These are phyloP conservation scores for Rhinichthys osculus DNA, from an alignment of 2,797 vertebrate species.

Conservation along the genomic window DNA sequence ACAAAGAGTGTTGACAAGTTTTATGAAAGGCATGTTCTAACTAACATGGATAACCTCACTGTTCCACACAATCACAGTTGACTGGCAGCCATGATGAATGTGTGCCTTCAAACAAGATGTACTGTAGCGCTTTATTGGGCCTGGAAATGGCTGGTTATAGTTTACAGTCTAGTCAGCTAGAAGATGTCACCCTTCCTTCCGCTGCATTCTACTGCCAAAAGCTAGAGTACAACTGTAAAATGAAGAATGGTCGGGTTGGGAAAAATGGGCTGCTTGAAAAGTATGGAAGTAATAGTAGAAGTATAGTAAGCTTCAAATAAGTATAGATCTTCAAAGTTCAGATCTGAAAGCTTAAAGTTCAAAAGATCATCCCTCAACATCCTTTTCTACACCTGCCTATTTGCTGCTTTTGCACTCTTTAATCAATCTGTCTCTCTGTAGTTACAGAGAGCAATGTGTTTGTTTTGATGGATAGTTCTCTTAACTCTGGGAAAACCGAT, in stretches of 20 bases:
- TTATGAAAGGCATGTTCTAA: constrained; percentile 20
- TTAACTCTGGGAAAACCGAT: neutral
- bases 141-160: neutral
- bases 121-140: neutral
- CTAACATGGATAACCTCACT: neutral
- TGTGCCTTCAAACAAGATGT: neutral
- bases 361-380: constrained; percentile 12
- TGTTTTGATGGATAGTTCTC: constrained; percentile 16
- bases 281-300: neutral
- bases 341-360: neutral
- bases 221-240: neutral
- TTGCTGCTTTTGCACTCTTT: neutral
- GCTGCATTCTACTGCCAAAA: neutral
- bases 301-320: neutral
- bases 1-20: constrained; percentile 3
- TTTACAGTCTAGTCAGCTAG: neutral
- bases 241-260: neutral
- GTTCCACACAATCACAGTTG: neutral
- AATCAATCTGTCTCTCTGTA: constrained; percentile 16
- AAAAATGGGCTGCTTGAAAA: neutral
- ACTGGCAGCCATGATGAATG: neutral
- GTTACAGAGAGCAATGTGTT: neutral
- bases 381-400: neutral
- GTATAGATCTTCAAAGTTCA: neutral
- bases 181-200: constrained; percentile 1